Evolutionary conservation across 2,797 vertebrate genomes (phyloP).

Genomic region (Champsocephalus esox): DNA sequence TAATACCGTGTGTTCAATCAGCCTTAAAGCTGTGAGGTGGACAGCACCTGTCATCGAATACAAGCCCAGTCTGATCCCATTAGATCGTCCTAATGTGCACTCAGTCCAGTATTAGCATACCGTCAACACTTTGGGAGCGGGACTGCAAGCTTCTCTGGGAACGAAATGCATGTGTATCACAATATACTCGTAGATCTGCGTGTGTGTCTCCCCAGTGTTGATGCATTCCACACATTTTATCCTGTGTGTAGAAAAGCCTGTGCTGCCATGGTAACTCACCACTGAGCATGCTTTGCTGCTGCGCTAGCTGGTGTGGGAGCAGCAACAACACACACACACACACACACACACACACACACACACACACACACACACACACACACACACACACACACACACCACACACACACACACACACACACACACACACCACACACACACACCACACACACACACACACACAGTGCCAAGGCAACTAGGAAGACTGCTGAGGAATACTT

Average conservation of each 20-base stretch:
- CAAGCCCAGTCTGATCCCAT: slow-evolving; percentile 36
- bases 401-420: slow-evolving; percentile 13
- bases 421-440: slow-evolving; percentile 6
- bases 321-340: slow-evolving; percentile 8
- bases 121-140: slow-evolving; percentile 10
- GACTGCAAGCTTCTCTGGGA: slow-evolving; percentile 5
- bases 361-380: slow-evolving; percentile 20
- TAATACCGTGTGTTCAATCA: slow-evolving; percentile 58
- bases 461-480: slow-evolving; percentile 55
- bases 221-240: slow-evolving; percentile 72
- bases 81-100: slow-evolving; percentile 31
- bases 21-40: slow-evolving; percentile 40
- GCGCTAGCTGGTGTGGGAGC: slow-evolving; percentile 58
- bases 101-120: slow-evolving; percentile 29
- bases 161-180: slow-evolving; percentile 24
- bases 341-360: slow-evolving; percentile 29
- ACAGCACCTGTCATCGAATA: slow-evolving; percentile 43
- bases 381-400: slow-evolving; percentile 9
- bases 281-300: slow-evolving; percentile 59
- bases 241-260: slow-evolving; percentile 59
- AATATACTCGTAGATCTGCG: slow-evolving; percentile 23
- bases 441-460: slow-evolving; percentile 24
- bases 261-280: slow-evolving; percentile 84
- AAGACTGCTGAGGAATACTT: slow-evolving; percentile 77
- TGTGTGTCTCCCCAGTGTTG: slow-evolving; percentile 17